Percentiles rank a stretch among this genome's conserved stretches.
Conservation (phyloP, 1,140 invertebrate species). For the Gerris buenoi region DNA sequence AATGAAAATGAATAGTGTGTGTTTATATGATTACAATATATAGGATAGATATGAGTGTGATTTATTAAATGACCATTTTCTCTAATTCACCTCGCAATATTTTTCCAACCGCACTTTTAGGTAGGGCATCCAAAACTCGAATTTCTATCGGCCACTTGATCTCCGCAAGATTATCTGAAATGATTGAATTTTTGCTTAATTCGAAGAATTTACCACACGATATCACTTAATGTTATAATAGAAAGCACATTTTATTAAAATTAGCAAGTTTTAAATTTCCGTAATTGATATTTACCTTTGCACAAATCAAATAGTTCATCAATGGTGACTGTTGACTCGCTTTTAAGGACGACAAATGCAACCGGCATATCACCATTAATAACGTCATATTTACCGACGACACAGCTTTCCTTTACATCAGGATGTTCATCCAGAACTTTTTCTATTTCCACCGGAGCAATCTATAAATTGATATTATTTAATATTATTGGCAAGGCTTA, state of each 20-base stretch:
- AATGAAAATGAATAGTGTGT: no score
- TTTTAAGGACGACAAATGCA: background rate
- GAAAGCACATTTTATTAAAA: no score
- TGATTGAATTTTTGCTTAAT: no score
- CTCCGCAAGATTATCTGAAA: background rate
- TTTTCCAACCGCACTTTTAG: background rate
- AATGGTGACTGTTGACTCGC: background rate
- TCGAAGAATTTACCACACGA: no score
- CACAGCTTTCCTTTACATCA: background rate
- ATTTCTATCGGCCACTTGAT: background rate
- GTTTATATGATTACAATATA: no score
- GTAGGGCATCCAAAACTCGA: background rate
- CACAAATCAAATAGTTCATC: background rate
- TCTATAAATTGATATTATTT: no score
- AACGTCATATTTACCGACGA: background rate
- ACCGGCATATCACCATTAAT: background rate
- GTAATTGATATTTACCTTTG: background rate
- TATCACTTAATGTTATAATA: no score
- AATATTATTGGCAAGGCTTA: no score
- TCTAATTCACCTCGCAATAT: background rate
- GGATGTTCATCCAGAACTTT: constrained; percentile 1
- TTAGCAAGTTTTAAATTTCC: no score
- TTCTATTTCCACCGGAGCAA: constrained; percentile 7
- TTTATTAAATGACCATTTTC: background rate
- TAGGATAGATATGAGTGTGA: no score